Percentiles rank a stretch among this genome's conserved stretches.
phyloP scores from a whole-genome alignment of 2,113 vertebrate species.

The Megaceryle maxima region DNA sequence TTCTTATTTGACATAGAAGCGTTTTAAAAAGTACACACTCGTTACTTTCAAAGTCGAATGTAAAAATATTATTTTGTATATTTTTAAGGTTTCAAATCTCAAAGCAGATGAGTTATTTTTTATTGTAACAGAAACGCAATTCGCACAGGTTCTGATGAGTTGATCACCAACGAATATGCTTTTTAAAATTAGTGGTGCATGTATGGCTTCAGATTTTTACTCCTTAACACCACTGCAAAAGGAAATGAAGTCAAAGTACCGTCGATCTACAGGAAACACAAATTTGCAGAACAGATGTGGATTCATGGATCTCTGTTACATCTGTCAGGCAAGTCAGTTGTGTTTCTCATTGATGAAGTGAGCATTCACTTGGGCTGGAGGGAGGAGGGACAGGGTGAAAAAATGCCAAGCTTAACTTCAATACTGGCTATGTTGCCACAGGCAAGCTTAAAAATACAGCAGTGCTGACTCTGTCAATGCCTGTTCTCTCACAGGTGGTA shows the following conservation, averaged over 20 bases:
- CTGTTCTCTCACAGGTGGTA: constrained; percentile 18
- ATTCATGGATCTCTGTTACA: background rate
- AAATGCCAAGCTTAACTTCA: constrained; percentile 29
- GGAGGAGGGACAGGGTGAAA: constrained; percentile 14
- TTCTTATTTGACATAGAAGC: constrained; percentile 56
- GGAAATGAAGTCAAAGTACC: background rate
- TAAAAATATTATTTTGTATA: constrained; percentile 13
- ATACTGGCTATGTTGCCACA: background rate
- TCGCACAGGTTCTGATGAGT: background rate
- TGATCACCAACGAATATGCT: background rate
- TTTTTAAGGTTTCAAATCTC: constrained; percentile 50
- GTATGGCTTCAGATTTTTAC: constrained; percentile 9
- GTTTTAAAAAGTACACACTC: constrained; percentile 45
- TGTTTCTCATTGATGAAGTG: constrained; percentile 50
- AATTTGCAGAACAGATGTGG: constrained; percentile 31
- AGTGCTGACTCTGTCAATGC: constrained; percentile 7
- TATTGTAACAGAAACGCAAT: background rate
- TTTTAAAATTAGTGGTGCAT: background rate
- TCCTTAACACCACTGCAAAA: background rate
- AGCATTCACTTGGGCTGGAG: constrained; percentile 1
- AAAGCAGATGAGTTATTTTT: constrained; percentile 22
- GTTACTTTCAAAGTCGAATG: constrained; percentile 55
- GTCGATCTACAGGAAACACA: background rate
- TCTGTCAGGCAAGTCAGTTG: background rate
- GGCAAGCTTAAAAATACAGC: constrained; percentile 34